Evolutionary conservation across 64 coral and sea anemone species (phyloP).

Genomic region (Cladopsammia gracilis): DNA sequence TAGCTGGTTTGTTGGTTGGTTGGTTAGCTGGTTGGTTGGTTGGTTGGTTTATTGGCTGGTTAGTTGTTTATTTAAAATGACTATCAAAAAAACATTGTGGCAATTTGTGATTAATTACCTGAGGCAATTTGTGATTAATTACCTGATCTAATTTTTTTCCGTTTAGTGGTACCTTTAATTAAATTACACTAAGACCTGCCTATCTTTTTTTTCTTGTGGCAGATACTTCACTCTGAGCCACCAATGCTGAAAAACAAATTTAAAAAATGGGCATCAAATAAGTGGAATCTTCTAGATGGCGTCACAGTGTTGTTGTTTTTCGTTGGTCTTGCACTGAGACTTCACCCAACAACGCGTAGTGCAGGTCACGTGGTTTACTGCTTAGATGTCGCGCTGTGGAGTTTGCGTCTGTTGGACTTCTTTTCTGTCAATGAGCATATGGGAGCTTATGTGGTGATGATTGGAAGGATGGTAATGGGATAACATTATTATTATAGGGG

Average conservation of each 20-base stretch:
- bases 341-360: constrained; percentile 63
- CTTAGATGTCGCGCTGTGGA: constrained; percentile 87
- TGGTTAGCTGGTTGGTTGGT: too few relatives aligned
- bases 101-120: too few relatives aligned
- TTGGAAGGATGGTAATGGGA: constrained; percentile 72
- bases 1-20: too few relatives aligned
- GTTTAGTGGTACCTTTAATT: too few relatives aligned
- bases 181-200: too few relatives aligned
- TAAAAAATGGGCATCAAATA: constrained; percentile 83
- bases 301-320: constrained; percentile 85
- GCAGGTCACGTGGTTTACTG: constrained; percentile 88
- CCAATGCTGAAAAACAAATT: constrained; percentile 26
- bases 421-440: constrained; percentile 88
- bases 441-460: constrained; percentile 93
- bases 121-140: too few relatives aligned
- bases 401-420: constrained; percentile 79
- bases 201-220: too few relatives aligned
- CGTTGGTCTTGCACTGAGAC: constrained; percentile 71
- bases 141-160: too few relatives aligned
- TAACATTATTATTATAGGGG: not conserved
- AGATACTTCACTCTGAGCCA: constrained; percentile 24
- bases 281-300: constrained; percentile 88
- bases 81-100: too few relatives aligned
- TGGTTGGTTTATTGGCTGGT: too few relatives aligned
- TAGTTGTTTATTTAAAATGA: too few relatives aligned